Evolutionary conservation across 2,797 vertebrate species (phyloP).

Genomic region (Neostethus bicornis): DNA sequence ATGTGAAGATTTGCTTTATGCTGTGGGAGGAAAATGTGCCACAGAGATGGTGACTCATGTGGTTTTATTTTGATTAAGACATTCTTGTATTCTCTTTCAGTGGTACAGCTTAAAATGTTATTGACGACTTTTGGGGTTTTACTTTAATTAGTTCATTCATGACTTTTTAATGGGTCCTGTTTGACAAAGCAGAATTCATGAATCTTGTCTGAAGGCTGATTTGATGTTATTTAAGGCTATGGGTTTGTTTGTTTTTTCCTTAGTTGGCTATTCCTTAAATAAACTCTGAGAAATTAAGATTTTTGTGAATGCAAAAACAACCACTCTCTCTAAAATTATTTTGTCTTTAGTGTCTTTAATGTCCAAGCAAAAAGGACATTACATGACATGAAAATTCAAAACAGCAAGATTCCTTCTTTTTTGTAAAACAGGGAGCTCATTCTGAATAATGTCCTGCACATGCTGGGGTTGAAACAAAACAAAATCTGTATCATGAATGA

Average conservation of each 20-base stretch:
- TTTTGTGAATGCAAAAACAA: slow-evolving; percentile 12
- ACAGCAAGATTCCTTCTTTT: slow-evolving; percentile 38
- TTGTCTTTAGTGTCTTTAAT: no score
- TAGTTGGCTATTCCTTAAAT: background rate
- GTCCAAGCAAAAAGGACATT: slow-evolving; percentile 11
- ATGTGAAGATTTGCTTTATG: slow-evolving; percentile 21
- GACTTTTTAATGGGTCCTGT: background rate
- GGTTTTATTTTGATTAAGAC: slow-evolving; percentile 69
- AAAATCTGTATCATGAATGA: slow-evolving; percentile 58
- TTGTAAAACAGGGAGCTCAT: slow-evolving; percentile 58
- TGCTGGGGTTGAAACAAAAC: slow-evolving; percentile 46
- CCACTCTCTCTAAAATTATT: slow-evolving; percentile 2
- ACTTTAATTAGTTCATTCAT: background rate
- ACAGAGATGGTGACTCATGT: slow-evolving; percentile 53
- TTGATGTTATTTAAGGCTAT: background rate
- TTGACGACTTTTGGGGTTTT: background rate
- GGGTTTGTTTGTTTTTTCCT: no score
- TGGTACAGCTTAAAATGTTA: background rate
- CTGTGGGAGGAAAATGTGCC: slow-evolving; percentile 33
- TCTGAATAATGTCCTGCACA: slow-evolving; percentile 63
- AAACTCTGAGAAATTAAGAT: background rate
- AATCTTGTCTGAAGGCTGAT: background rate
- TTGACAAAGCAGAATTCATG: background rate
- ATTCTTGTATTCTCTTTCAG: slow-evolving; percentile 9
- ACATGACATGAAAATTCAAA: slow-evolving; percentile 30